Evolutionary conservation across 35 echinoderm and acorn worm genomes (phyloP).

Genomic region (Stichopus chloronotus): DNA sequence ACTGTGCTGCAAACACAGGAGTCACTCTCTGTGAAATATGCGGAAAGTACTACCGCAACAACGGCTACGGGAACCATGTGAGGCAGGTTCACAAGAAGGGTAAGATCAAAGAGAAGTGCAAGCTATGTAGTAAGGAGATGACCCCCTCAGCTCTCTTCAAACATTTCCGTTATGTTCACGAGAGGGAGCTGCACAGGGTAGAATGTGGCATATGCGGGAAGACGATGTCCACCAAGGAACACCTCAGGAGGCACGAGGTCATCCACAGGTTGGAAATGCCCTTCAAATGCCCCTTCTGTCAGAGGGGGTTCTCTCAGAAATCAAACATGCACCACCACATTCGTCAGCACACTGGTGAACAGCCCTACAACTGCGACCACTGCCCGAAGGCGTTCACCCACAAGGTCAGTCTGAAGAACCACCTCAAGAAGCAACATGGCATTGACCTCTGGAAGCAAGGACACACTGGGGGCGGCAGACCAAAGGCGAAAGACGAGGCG

Average conservation of each 20-base stretch:
- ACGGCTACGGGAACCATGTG: neutral
- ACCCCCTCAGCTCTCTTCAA: neutral
- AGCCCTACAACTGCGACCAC: slow-evolving; percentile 72
- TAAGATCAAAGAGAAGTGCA: neutral
- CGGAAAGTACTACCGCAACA: slow-evolving; percentile 1
- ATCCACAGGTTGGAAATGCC: slow-evolving; percentile 62
- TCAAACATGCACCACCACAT: slow-evolving; percentile 73
- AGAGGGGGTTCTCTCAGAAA: slow-evolving; percentile 69
- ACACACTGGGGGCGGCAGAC: slow-evolving; percentile 10
- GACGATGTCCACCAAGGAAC: slow-evolving; percentile 54
- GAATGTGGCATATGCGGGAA: slow-evolving; percentile 58
- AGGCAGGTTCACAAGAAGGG: neutral
- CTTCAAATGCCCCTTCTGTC: slow-evolving; percentile 61
- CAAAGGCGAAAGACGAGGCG: neutral
- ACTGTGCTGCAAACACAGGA: neutral
- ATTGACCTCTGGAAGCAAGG: slow-evolving; percentile 71
- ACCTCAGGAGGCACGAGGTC: slow-evolving; percentile 58
- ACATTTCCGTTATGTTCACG: neutral
- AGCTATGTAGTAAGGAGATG: slow-evolving; percentile 30
- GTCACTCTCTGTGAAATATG: neutral
- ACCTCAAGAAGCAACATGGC: slow-evolving; percentile 69
- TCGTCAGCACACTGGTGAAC: slow-evolving; percentile 71
- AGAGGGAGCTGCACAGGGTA: neutral
- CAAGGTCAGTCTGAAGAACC: slow-evolving; percentile 81
- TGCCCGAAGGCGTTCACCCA: slow-evolving; percentile 66